Percentiles rank a stretch among this genome's conserved stretches.
These are phyloP conservation scores for Labia minor DNA, from an alignment of 2,888 invertebrate genomes.

Conservation along the genomic window DNA sequence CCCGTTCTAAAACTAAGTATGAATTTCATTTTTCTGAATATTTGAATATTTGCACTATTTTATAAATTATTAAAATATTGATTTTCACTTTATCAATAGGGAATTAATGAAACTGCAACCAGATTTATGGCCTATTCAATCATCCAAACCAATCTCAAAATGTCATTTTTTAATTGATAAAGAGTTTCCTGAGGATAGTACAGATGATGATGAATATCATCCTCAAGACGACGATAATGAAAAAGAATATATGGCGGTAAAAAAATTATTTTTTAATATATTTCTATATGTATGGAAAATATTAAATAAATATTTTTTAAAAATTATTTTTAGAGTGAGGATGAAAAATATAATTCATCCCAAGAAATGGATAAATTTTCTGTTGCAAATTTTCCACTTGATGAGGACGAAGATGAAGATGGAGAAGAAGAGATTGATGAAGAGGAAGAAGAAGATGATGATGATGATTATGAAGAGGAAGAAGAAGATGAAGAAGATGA, in stretches of 20 bases:
- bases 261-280: constrained; percentile 16
- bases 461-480: constrained; percentile 33
- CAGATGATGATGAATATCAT: constrained; percentile 73
- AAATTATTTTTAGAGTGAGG: constrained; percentile 51
- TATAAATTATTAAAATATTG: constrained; percentile 45
- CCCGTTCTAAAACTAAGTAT: constrained; percentile 65
- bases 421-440: background rate
- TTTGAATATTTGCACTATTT: too few species aligned
- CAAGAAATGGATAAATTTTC: background rate
- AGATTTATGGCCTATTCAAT: constrained; percentile 47
- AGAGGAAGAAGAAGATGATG: background rate
- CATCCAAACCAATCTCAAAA: constrained; percentile 42
- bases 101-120: constrained; percentile 49
- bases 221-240: constrained; percentile 53
- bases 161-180: constrained; percentile 58
- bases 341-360: constrained; percentile 42
- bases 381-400: background rate
- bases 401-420: constrained; percentile 19
- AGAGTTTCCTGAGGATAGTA: constrained; percentile 64
- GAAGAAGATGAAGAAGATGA: constrained; percentile 23
- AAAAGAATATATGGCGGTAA: constrained; percentile 31
- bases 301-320: constrained; percentile 15
- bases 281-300: constrained; percentile 18
- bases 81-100: too few species aligned
- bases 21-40: too few species aligned